Percentiles rank a stretch among this genome's conserved stretches.
These are phyloP conservation scores for Luffia ferchaultella DNA, from an alignment of 2,888 invertebrate genomes.

Conservation along the genomic window DNA sequence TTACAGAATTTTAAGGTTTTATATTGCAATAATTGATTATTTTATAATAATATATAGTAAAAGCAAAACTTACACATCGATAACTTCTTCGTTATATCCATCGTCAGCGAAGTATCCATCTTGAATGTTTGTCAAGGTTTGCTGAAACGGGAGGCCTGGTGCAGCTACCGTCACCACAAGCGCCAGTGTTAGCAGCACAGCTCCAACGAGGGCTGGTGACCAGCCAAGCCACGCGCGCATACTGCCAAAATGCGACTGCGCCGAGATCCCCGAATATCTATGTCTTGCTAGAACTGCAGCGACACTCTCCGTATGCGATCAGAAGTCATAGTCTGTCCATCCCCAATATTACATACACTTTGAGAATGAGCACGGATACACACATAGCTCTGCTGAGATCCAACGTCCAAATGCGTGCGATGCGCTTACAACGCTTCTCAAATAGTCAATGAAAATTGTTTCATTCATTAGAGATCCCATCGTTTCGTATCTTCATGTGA, in stretches of 20 bases:
- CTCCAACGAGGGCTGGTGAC: conserved; percentile 35
- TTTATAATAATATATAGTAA: no score
- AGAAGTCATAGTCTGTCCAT: no score
- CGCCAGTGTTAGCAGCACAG: conserved; percentile 39
- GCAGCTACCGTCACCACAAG: conserved; percentile 20
- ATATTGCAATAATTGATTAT: no score
- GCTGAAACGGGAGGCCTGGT: background rate
- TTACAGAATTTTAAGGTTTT: no score
- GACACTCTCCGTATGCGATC: conserved; percentile 12
- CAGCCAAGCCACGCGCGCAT: conserved; percentile 14
- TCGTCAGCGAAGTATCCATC: conserved; percentile 46
- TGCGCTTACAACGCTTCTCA: background rate
- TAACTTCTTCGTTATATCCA: conserved; percentile 41
- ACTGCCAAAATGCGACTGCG: conserved; percentile 40
- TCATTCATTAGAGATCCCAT: no score
- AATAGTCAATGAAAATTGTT: background rate
- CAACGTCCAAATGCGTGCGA: background rate
- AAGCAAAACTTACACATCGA: conserved; percentile 49
- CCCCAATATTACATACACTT: no score
- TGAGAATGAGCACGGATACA: no score
- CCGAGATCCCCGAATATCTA: conserved; percentile 41
- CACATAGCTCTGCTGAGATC: no score
- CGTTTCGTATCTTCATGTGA: no score
- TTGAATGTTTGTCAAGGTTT: background rate
- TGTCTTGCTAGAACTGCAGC: conserved; percentile 14